Evolutionary conservation across 2,797 vertebrate species (phyloP).

Genomic region (Acipenser ruthenus): DNA sequence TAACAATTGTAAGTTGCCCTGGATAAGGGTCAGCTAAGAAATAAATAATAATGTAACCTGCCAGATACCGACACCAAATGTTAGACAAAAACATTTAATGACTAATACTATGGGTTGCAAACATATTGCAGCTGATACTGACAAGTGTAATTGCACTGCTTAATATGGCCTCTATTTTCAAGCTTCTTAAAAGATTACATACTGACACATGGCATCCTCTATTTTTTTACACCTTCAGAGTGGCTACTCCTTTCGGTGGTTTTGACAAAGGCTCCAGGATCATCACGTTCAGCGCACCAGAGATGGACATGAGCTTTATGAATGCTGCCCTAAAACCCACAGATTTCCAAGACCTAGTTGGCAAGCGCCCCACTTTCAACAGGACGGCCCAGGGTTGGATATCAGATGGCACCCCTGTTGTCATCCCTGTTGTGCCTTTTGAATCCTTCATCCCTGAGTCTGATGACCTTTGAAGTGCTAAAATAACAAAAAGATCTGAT

Average conservation of each 20-base stretch:
- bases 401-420: conserved; percentile 49
- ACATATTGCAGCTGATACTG: no score
- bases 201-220: no score
- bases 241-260: conserved; percentile 88
- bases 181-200: no score
- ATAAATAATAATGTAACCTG: no score
- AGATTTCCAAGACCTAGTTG: conserved; percentile 54
- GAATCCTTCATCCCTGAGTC: conserved; percentile 78
- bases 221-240: conserved; percentile 56
- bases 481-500: not conserved
- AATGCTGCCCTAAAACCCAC: conserved; percentile 55
- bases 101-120: no score
- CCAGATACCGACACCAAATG: no score
- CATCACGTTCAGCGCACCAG: conserved; percentile 63
- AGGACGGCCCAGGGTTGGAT: conserved; percentile 85
- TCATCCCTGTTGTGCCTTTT: conserved; percentile 48
- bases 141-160: no score
- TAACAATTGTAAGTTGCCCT: no score
- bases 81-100: no score
- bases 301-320: conserved; percentile 60
- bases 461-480: conserved; percentile 78
- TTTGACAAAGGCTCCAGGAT: conserved; percentile 74
- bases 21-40: no score
- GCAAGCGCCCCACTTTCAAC: conserved; percentile 82
- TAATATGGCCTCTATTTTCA: no score